These are phyloP conservation scores for Apolygus lucorum DNA, from an alignment of 1,140 invertebrate species.

Conservation along the genomic window DNA sequence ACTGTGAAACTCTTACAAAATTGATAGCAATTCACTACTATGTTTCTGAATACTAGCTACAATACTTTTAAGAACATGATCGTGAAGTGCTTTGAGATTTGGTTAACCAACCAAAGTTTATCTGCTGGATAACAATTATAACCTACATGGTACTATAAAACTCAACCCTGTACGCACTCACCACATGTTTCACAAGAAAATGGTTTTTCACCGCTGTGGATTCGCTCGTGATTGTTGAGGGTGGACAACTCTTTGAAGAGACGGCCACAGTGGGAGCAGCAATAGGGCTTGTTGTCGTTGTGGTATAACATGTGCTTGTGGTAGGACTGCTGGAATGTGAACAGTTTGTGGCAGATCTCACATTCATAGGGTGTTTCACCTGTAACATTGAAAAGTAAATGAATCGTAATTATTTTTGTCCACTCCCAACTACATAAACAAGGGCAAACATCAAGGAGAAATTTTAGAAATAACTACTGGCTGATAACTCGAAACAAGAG, in stretches of 20 bases:
- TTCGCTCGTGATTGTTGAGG: too few relatives aligned
- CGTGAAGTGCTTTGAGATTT: too few relatives aligned
- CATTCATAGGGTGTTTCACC: constrained; percentile 83
- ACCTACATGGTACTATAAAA: neutral
- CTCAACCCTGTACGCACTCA: constrained; percentile 43
- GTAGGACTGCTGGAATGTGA: constrained; percentile 85
- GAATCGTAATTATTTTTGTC: constrained; percentile 19
- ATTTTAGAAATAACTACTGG: too few relatives aligned
- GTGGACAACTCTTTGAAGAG: constrained; percentile 83
- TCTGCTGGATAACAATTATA: constrained; percentile 30
- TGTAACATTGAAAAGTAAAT: constrained; percentile 39
- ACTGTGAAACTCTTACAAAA: too few relatives aligned
- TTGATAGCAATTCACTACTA: too few relatives aligned
- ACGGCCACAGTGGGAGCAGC: constrained; percentile 66
- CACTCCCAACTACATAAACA: too few relatives aligned
- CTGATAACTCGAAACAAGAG: too few relatives aligned
- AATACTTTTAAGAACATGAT: too few relatives aligned
- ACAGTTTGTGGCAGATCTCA: constrained; percentile 73
- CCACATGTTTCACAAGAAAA: constrained; percentile 85
- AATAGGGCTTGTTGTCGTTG: constrained; percentile 75
- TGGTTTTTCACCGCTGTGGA: constrained; percentile 84
- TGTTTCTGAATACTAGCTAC: too few relatives aligned
- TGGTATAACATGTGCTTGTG: constrained; percentile 74
- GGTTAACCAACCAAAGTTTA: constrained; percentile 33
- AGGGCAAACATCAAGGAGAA: too few relatives aligned